phyloP scores from a whole-genome alignment of 2,888 invertebrate species.

The Trichogramma evanescens region DNA sequence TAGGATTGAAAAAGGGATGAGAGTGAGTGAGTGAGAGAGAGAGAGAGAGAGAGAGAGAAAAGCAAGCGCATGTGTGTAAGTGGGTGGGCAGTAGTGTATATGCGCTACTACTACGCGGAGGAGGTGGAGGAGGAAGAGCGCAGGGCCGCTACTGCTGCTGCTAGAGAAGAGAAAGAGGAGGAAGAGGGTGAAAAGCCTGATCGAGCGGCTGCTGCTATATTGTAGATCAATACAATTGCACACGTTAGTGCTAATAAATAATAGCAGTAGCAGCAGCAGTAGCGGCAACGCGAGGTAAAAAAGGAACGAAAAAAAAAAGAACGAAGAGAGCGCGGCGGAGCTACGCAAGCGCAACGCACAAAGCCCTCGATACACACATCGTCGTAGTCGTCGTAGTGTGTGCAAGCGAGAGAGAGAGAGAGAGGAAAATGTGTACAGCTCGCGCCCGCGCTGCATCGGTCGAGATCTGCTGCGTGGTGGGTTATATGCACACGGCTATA shows the following conservation, averaged over 20 bases:
- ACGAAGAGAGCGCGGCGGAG: slow-evolving; percentile 33
- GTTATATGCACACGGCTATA: too few relatives aligned
- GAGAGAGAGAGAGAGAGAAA: slow-evolving; percentile 5
- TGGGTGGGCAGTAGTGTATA: neutral
- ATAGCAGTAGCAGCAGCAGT: slow-evolving; percentile 44
- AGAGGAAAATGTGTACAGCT: too few relatives aligned
- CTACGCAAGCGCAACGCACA: slow-evolving; percentile 44
- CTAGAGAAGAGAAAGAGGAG: slow-evolving; percentile 13
- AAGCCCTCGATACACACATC: slow-evolving; percentile 47
- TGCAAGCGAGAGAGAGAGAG: too few relatives aligned
- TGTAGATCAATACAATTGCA: slow-evolving; percentile 49
- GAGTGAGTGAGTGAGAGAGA: slow-evolving; percentile 2
- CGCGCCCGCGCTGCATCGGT: neutral
- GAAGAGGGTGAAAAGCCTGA: slow-evolving; percentile 25
- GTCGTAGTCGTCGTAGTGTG: too few relatives aligned
- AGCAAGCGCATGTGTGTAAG: neutral
- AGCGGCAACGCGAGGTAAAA: slow-evolving; percentile 45
- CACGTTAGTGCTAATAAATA: slow-evolving; percentile 48
- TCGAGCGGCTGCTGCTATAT: slow-evolving; percentile 42
- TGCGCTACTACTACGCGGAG: neutral
- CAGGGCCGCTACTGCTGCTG: neutral
- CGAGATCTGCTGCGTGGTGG: too few relatives aligned
- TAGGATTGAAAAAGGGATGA: slow-evolving; percentile 19
- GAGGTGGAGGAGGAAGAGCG: slow-evolving; percentile 2
- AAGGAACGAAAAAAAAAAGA: slow-evolving; percentile 48